A percentile compares a stretch with the other conserved stretches of the same genome.
phyloP scores from a whole-genome alignment of 2,113 vertebrate genomes.

The Spermophilus dauricus region DNA sequence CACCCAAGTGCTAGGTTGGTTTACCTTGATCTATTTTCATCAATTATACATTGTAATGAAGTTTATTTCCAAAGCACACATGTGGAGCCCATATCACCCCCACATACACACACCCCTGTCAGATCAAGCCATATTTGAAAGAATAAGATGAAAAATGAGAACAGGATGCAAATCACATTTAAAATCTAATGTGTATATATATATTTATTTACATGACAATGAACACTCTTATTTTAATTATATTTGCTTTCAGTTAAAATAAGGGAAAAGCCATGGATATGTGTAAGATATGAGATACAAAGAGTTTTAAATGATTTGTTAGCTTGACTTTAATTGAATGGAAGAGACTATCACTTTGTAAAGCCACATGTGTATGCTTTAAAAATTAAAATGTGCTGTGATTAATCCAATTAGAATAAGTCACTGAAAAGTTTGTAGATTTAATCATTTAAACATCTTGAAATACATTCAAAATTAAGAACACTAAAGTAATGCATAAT shows the following conservation, averaged over 20 bases:
- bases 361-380: slow-evolving; percentile 31
- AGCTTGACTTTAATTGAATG: slow-evolving; percentile 36
- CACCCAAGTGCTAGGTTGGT: neutral
- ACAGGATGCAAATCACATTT: neutral
- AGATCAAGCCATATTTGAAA: neutral
- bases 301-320: slow-evolving; percentile 6
- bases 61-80: neutral
- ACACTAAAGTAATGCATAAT: slow-evolving; percentile 60
- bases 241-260: slow-evolving; percentile 15
- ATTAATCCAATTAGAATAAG: slow-evolving; percentile 67
- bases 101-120: neutral
- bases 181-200: neutral
- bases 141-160: neutral
- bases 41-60: neutral
- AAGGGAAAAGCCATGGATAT: slow-evolving; percentile 1
- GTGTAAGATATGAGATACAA: slow-evolving; percentile 28
- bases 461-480: slow-evolving; percentile 69
- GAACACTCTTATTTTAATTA: neutral
- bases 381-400: slow-evolving; percentile 55
- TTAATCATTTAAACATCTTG: slow-evolving; percentile 67
- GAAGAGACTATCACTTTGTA: slow-evolving; percentile 4
- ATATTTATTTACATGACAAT: neutral
- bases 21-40: slow-evolving; percentile 7
- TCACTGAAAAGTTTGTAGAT: slow-evolving; percentile 53
- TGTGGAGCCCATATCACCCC: neutral